Evolutionary conservation across 2,888 invertebrate species (phyloP), one percentile per base, ranked within the genome.

Genomic region (Thymelicus sylvestris): DNA sequence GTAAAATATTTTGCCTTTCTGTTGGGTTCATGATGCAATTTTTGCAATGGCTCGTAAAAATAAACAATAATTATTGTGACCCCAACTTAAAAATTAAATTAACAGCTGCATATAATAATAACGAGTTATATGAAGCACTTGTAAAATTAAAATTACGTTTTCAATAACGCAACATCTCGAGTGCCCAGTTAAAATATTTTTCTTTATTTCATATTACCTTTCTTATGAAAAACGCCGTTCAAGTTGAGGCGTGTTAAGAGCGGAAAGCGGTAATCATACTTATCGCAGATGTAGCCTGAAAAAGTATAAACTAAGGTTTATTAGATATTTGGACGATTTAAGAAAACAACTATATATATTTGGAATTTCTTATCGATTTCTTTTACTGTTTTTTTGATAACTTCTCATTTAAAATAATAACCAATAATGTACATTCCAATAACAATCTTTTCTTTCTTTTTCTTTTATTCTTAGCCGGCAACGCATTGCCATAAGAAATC

Each of bases 81-180:
- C 41, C 66, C 24, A 44, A 44, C 44, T 31, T 57, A 57, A 65
- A 57, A 24, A 57, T 52, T 15, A 10, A 52, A 15, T 66, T 57
- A 66, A 57, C 57, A 57, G 66, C 66, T 44, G 31, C 47, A 10
- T 7, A 66, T 57, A 66, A 66, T 57, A 57, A 55, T 66, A 12
- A 15, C 50, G 15, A 52, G 50, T 66, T 41, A 55, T 55, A 65
- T 8, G 63, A 48, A 38, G 38, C 44, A 44, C 55, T 66, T 66
- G 55, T 66, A 55, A 66, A 66, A 50, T 64, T 50, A 64, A 31
- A 55, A 66, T 55, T 50, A 55, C 41, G 41, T 24, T 66, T 41
- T 19, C 24, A 7, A 7, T n/a, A 15, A 39, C 39, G 50, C 48
- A 48, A 48, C 48, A 7, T 66, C 65, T 66, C 65, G 39, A 66